A percentile compares a stretch with the other conserved stretches of the same genome.
These are phyloP conservation scores for Eublepharis macularius DNA, from an alignment of 2,113 vertebrate species.

Conservation along the genomic window DNA sequence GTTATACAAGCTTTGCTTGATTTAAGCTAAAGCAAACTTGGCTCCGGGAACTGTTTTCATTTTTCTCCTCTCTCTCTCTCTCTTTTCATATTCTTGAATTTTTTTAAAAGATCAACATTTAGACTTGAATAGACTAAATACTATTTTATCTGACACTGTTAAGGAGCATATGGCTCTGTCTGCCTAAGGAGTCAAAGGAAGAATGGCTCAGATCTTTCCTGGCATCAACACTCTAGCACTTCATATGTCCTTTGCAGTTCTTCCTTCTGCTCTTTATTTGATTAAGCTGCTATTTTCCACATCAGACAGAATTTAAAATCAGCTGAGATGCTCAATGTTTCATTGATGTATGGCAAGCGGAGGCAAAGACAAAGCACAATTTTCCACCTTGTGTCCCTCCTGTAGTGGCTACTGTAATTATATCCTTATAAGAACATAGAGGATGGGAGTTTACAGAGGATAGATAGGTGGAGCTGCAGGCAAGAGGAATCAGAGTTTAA, in stretches of 20 bases:
- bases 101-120: constrained; percentile 13
- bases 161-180: constrained; percentile 40
- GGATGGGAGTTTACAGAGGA: no score
- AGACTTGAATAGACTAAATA: constrained; percentile 3
- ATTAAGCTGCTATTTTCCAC: constrained; percentile 2
- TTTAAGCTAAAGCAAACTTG: constrained; percentile 13
- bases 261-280: neutral
- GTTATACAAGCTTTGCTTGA: neutral
- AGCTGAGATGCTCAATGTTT: neutral
- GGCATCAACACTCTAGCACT: neutral
- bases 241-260: neutral
- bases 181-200: constrained; percentile 25
- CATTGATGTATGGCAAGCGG: neutral
- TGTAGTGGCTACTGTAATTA: neutral
- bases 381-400: neutral
- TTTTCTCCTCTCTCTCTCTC: constrained; percentile 4
- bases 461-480: neutral
- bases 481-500: no score
- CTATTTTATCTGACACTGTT: constrained; percentile 41
- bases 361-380: neutral
- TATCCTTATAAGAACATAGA: no score
- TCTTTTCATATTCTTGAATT: neutral
- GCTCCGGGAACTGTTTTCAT: neutral
- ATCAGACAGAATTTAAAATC: neutral
- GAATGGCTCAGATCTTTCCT: neutral